Conservation (phyloP, 2,797 vertebrate species). For the Urophycis tenuis region DNA sequence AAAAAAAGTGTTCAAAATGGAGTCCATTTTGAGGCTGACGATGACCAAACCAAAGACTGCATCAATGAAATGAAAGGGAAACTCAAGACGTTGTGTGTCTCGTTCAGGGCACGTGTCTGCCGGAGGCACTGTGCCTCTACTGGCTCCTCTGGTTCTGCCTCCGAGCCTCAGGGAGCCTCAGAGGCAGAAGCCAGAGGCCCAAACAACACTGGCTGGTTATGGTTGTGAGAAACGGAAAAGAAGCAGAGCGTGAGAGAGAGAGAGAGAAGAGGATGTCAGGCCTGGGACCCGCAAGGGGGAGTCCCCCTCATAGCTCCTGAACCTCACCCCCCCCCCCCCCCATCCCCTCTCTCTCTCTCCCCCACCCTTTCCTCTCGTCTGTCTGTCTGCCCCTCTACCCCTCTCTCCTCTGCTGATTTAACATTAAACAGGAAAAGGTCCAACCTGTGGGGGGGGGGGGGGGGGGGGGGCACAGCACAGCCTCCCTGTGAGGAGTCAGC, state of each 20-base stretch:
- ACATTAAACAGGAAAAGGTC: slow-evolving; percentile 83
- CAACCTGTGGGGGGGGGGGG: slow-evolving; percentile 56
- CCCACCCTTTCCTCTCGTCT: slow-evolving; percentile 20
- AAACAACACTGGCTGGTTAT: background rate
- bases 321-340: slow-evolving; percentile 46
- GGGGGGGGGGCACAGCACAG: slow-evolving; percentile 11
- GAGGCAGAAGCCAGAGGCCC: background rate
- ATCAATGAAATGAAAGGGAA: background rate
- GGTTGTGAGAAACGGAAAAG: background rate
- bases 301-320: slow-evolving; percentile 8
- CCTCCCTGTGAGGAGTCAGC: slow-evolving; percentile 76
- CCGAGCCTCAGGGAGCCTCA: background rate
- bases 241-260: slow-evolving; percentile 4
- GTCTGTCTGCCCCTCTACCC: slow-evolving; percentile 8
- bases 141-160: background rate
- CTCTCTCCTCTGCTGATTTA: slow-evolving; percentile 71
- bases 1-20: too few relatives aligned
- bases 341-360: slow-evolving; percentile 29
- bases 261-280: slow-evolving; percentile 54
- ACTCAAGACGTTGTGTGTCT: background rate
- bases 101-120: too few relatives aligned
- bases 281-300: slow-evolving; percentile 64
- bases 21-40: too few relatives aligned
- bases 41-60: background rate
- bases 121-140: too few relatives aligned